Percentiles rank a stretch among this genome's conserved stretches.
phyloP scores from a whole-genome alignment of 2,113 vertebrate species.

The Monopterus albus region DNA sequence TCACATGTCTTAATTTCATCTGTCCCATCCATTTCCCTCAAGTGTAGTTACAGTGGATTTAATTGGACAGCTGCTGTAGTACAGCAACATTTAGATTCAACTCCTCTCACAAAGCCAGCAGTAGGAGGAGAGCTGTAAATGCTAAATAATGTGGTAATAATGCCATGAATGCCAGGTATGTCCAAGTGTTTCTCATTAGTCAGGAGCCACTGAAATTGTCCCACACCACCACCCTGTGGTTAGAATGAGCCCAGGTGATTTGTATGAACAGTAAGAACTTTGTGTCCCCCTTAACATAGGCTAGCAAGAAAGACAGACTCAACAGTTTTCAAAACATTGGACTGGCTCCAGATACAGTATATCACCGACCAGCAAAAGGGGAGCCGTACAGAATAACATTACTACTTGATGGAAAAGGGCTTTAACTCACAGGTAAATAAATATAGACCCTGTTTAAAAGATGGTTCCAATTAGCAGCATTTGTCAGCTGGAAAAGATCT shows the following conservation, averaged over 20 bases:
- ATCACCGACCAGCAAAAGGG: not conserved
- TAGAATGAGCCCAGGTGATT: not conserved
- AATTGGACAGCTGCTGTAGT: not conserved
- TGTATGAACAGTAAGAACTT: not conserved
- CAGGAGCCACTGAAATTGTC: not conserved
- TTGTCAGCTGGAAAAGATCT: not conserved
- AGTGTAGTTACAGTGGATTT: not conserved
- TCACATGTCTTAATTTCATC: not conserved
- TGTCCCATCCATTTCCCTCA: not conserved
- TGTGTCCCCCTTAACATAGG: too few relatives aligned
- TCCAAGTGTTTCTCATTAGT: constrained; percentile 54
- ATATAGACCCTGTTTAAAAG: not conserved
- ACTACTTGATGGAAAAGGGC: not conserved
- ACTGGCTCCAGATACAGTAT: too few relatives aligned
- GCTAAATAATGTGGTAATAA: constrained; percentile 30
- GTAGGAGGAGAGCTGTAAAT: constrained; percentile 7
- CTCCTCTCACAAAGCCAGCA: not conserved
- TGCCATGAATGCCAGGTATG: constrained; percentile 52
- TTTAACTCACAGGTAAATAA: not conserved
- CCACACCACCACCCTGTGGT: constrained; percentile 62
- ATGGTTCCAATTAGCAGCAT: not conserved
- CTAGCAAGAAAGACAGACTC: not conserved
- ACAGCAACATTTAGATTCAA: not conserved
- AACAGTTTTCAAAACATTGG: too few relatives aligned
- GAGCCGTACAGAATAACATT: not conserved